Percentiles rank a stretch among this genome's conserved stretches.
These are phyloP conservation scores for Spongilla lacustris DNA, from an alignment of 37 sponge, comb jelly and placozoan species.

Conservation along the genomic window DNA sequence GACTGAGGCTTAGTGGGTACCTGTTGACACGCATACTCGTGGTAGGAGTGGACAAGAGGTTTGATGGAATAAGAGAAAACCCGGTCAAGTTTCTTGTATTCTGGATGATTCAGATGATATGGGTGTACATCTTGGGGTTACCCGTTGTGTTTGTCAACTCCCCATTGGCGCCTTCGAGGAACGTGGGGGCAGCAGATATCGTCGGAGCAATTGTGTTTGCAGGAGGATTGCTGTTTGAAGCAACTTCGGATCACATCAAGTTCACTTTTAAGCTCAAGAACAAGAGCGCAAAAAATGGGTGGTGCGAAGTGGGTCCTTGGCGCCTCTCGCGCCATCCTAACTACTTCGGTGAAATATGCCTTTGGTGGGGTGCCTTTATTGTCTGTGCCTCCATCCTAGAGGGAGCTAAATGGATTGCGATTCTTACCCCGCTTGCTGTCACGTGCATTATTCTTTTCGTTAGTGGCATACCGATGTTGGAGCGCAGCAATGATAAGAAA, in stretches of 20 bases:
- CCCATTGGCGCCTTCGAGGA: conserved; percentile 5
- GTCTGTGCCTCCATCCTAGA: conserved; percentile 14
- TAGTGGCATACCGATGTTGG: conserved; percentile 63
- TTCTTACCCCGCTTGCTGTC: conserved; percentile 51
- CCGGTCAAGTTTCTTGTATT: conserved; percentile 52
- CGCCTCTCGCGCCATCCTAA: conserved; percentile 65
- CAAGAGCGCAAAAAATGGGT: conserved; percentile 36
- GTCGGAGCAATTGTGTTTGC: conserved; percentile 58
- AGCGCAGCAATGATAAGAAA: conserved; percentile 26
- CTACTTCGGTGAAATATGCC: conserved; percentile 67
- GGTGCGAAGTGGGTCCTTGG: conserved; percentile 57
- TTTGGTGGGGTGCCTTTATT: conserved; percentile 60
- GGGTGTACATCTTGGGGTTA: conserved; percentile 55
- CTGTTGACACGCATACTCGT: conserved; percentile 57
- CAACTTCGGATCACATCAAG: conserved; percentile 53
- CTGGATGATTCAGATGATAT: conserved; percentile 57
- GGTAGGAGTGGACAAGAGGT: conserved; percentile 56
- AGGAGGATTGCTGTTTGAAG: conserved; percentile 46
- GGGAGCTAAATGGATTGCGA: conserved; percentile 23
- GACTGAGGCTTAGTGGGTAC: conserved; percentile 38
- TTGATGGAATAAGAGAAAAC: conserved; percentile 46
- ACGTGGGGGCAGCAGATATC: conserved; percentile 7
- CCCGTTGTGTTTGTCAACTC: conserved; percentile 50
- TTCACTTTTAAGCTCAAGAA: conserved; percentile 51
- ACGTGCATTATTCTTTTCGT: conserved; percentile 36